Evolutionary conservation across 92 coral and sea anemone genomes (phyloP).

Genomic region (Bergia puertoricense): DNA sequence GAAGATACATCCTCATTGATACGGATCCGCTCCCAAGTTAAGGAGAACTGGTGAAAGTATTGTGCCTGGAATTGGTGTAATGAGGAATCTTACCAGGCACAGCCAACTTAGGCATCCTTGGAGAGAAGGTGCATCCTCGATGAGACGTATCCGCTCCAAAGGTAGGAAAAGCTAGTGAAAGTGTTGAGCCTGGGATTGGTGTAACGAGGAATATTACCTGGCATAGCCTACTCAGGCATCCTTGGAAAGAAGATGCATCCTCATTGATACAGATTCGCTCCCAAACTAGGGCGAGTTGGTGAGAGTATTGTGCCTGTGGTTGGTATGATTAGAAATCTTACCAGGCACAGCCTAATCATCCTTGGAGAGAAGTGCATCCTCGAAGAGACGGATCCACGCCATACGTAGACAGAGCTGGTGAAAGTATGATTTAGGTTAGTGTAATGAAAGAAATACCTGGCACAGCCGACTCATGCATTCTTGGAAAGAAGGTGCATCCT

Average conservation of each 20-base stretch:
- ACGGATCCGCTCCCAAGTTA: no score
- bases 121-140: slow-evolving; percentile 49
- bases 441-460: slow-evolving; percentile 38
- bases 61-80: no score
- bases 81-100: slow-evolving; percentile 13
- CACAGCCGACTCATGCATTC: slow-evolving; percentile 64
- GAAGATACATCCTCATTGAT: no score
- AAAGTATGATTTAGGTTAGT: neutral
- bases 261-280: no score
- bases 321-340: neutral
- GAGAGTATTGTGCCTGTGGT: no score
- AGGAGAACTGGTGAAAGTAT: no score
- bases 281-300: no score
- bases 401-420: neutral
- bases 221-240: neutral
- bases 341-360: slow-evolving; percentile 73
- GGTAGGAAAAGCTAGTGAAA: neutral
- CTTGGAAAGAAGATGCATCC: no score
- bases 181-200: neutral
- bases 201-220: neutral
- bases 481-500: slow-evolving; percentile 52
- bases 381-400: neutral
- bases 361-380: slow-evolving; percentile 51
- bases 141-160: neutral
- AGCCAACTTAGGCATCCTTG: slow-evolving; percentile 64